Percentiles rank a stretch among this genome's conserved stretches.
These are phyloP conservation scores for Lepisosteus osseus DNA, from an alignment of 2,113 vertebrate genomes.

Conservation along the genomic window DNA sequence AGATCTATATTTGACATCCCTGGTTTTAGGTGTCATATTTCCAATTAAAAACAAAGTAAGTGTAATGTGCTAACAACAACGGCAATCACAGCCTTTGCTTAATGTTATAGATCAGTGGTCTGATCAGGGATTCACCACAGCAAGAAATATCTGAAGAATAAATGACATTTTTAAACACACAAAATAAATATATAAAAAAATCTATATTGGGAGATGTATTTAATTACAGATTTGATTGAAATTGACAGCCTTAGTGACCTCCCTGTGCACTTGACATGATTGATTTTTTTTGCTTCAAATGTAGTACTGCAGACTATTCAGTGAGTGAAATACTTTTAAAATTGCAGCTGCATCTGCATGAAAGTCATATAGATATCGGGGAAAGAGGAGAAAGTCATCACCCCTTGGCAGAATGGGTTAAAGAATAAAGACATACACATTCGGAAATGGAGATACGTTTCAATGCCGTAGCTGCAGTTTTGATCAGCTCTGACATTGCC, in stretches of 20 bases:
- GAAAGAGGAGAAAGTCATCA: neutral
- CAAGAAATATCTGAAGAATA: conserved; percentile 67
- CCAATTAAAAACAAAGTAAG: too few species aligned
- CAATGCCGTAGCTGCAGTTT: neutral
- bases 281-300: conserved; percentile 67
- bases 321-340: neutral
- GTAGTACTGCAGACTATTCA: conserved; percentile 31
- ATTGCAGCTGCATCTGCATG: neutral
- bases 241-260: conserved; percentile 75
- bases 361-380: neutral
- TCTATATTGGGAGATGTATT: conserved; percentile 79
- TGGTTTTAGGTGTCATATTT: too few species aligned
- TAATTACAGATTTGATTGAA: conserved; percentile 80
- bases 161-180: conserved; percentile 67
- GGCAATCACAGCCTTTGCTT: neutral
- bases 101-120: conserved; percentile 39
- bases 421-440: neutral
- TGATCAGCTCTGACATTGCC: too few species aligned
- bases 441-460: neutral
- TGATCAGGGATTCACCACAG: conserved; percentile 62
- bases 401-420: neutral
- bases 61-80: too few species aligned
- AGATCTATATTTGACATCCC: too few species aligned
- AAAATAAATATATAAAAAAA: conserved; percentile 45
- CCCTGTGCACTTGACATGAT: conserved; percentile 63